These are phyloP conservation scores for Virgularia gustaviana DNA, from an alignment of 92 coral and sea anemone genomes.

Conservation along the genomic window DNA sequence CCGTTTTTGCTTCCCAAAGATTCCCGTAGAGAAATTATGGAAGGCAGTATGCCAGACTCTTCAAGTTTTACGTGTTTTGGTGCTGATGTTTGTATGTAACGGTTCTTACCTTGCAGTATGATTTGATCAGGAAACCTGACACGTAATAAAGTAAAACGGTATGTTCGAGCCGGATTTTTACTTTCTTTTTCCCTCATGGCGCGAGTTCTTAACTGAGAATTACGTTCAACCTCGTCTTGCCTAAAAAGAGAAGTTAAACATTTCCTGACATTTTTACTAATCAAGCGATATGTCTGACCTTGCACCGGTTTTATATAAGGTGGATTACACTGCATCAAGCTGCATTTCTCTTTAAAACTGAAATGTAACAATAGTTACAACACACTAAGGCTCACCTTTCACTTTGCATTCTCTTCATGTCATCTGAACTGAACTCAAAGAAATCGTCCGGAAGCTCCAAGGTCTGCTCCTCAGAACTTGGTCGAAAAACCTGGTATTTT, in stretches of 20 bases:
- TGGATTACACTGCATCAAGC: no score
- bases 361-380: neutral
- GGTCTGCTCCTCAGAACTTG: constrained; percentile 60
- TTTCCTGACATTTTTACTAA: neutral
- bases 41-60: neutral
- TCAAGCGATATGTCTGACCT: no score
- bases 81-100: neutral
- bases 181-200: constrained; percentile 88
- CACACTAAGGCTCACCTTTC: constrained; percentile 35
- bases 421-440: constrained; percentile 69
- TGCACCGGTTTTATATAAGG: no score
- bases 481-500: constrained; percentile 53
- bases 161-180: constrained; percentile 68
- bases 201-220: constrained; percentile 77
- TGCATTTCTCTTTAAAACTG: no score
- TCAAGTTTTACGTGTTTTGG: neutral
- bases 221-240: constrained; percentile 70
- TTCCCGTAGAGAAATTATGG: neutral
- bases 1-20: no score
- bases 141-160: constrained; percentile 79
- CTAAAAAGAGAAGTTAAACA: constrained; percentile 17
- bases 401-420: constrained; percentile 55
- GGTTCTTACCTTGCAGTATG: constrained; percentile 67
- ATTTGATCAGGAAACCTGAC: constrained; percentile 71
- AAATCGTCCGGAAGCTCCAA: constrained; percentile 87